A percentile compares a stretch with the other conserved stretches of the same genome.
phyloP scores from a whole-genome alignment of 1,140 invertebrate species.

The Drosophila hydei region DNA sequence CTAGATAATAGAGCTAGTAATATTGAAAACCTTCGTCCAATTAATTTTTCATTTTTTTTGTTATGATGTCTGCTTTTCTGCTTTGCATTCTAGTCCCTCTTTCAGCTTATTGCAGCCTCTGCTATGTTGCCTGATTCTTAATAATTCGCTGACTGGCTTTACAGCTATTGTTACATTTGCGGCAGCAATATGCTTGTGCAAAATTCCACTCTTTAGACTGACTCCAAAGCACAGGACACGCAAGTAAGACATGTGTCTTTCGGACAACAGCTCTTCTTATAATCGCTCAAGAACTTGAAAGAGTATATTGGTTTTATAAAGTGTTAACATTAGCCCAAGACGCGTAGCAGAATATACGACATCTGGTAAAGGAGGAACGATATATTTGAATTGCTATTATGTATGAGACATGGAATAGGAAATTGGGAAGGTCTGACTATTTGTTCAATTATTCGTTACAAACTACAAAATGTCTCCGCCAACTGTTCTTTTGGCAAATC shows the following conservation, averaged over 20 bases:
- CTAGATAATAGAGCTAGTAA: conserved; percentile 26
- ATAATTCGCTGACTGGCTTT: conserved; percentile 42
- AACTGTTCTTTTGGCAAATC: too few relatives aligned
- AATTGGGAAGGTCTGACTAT: too few relatives aligned
- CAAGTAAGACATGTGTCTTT: conserved; percentile 53
- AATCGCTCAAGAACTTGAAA: not conserved
- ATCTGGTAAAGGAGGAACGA: too few relatives aligned
- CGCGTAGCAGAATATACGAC: too few relatives aligned
- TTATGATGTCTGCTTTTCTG: conserved; percentile 14
- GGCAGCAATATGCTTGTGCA: conserved; percentile 65
- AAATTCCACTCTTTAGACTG: conserved; percentile 52
- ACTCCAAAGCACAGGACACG: conserved; percentile 47
- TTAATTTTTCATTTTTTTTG: conserved; percentile 12
- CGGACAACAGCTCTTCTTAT: too few relatives aligned
- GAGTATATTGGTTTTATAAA: too few relatives aligned
- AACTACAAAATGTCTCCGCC: too few relatives aligned
- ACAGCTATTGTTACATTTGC: conserved; percentile 80
- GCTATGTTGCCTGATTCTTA: conserved; percentile 16
- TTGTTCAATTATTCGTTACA: too few relatives aligned
- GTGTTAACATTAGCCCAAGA: too few relatives aligned
- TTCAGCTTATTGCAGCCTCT: conserved; percentile 47
- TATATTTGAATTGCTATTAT: too few relatives aligned
- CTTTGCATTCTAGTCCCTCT: conserved; percentile 47
- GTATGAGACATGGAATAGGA: too few relatives aligned
- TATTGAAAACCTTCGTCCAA: not conserved